These are phyloP conservation scores for Drosophila quasianomalipes DNA, from an alignment of 2,888 invertebrate genomes.

Conservation along the genomic window DNA sequence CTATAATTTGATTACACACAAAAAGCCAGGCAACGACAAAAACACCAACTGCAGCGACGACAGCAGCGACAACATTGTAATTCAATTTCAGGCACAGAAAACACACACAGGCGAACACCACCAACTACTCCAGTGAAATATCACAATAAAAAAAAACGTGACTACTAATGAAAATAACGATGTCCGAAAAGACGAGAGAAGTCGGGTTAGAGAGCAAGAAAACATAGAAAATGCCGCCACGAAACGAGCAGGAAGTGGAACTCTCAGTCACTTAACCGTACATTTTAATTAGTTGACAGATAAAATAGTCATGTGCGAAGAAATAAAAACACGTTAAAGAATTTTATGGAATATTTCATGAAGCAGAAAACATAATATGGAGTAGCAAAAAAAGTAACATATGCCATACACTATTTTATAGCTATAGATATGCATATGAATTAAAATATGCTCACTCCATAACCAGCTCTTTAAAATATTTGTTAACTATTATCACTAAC, in stretches of 20 bases:
- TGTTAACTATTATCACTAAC: neutral
- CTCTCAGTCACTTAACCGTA: constrained; percentile 41
- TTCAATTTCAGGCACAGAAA: constrained; percentile 71
- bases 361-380: neutral
- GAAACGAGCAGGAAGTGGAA: constrained; percentile 18
- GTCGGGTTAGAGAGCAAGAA: neutral
- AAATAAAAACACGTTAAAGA: neutral
- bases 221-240: neutral
- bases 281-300: constrained; percentile 44
- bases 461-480: neutral
- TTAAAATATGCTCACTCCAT: neutral
- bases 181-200: constrained; percentile 11
- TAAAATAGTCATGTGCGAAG: neutral
- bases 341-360: neutral
- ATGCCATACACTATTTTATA: neutral
- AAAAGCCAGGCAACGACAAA: constrained; percentile 43
- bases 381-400: neutral
- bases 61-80: constrained; percentile 71
- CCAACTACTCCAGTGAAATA: constrained; percentile 22
- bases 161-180: constrained; percentile 67
- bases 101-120: constrained; percentile 55
- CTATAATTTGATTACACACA: constrained; percentile 70
- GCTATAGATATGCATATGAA: neutral
- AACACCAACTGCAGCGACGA: constrained; percentile 37
- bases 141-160: constrained; percentile 11